A percentile compares a stretch with the other conserved stretches of the same genome.
These are phyloP conservation scores for Myotis myotis DNA, from an alignment of 2,797 vertebrate genomes.

Conservation along the genomic window DNA sequence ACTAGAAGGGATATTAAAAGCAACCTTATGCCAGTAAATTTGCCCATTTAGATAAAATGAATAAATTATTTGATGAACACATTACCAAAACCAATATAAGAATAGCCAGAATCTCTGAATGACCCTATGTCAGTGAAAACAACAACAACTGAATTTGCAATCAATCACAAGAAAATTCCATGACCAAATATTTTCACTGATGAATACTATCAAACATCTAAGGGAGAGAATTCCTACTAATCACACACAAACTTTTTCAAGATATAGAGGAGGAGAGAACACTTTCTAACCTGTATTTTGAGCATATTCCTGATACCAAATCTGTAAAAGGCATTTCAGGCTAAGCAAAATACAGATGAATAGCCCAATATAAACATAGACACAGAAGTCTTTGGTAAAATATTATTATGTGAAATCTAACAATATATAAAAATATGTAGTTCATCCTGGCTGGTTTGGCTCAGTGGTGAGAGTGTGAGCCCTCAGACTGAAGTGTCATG, in stretches of 20 bases:
- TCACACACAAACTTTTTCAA: background rate
- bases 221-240: background rate
- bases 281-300: background rate
- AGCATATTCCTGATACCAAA: background rate
- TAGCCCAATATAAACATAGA: background rate
- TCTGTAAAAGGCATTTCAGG: background rate
- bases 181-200: background rate
- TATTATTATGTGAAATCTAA: background rate
- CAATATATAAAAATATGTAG: background rate
- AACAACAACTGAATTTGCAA: background rate
- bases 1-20: background rate
- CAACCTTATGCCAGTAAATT: slow-evolving; percentile 2
- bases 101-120: background rate
- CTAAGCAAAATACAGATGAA: background rate
- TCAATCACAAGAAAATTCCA: background rate
- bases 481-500: too few species aligned
- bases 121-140: background rate
- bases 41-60: background rate
- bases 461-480: too few species aligned
- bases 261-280: background rate
- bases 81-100: background rate
- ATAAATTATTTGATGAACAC: background rate
- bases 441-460: too few species aligned
- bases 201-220: background rate
- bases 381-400: background rate